Percentiles rank a stretch among this genome's conserved stretches.
These are phyloP conservation scores for Whitmania pigra DNA, from an alignment of 1,140 invertebrate genomes.

Conservation along the genomic window DNA sequence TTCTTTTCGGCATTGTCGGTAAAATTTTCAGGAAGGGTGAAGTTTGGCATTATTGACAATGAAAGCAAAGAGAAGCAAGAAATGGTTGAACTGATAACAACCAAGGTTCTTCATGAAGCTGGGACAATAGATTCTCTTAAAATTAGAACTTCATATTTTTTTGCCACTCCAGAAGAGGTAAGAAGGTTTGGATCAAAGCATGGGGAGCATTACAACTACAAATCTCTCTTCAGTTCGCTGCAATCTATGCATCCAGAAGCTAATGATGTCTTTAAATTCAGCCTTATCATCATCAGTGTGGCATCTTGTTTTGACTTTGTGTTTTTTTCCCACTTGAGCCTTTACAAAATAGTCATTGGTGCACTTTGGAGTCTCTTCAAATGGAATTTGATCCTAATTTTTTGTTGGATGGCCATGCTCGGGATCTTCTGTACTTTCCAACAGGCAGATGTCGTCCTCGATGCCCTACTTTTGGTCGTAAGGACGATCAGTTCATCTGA, in stretches of 20 bases:
- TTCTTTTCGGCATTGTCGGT: conserved; percentile 48
- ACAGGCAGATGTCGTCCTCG: conserved; percentile 31
- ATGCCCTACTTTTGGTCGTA: conserved; percentile 31
- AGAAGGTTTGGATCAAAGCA: conserved; percentile 40
- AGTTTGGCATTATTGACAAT: conserved; percentile 42
- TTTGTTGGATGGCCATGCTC: conserved; percentile 42
- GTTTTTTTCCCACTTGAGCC: conserved; percentile 34
- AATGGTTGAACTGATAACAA: conserved; percentile 25
- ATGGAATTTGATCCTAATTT: conserved; percentile 43
- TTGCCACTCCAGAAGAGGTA: conserved; percentile 43
- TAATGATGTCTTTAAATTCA: conserved; percentile 47
- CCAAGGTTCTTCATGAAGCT: conserved; percentile 1
- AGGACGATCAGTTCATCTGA: conserved; percentile 32
- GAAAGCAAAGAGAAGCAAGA: conserved; percentile 28
- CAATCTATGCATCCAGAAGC: conserved; percentile 45
- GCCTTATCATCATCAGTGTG: conserved; percentile 43
- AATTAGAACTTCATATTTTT: conserved; percentile 36
- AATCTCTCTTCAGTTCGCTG: conserved; percentile 43
- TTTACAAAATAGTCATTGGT: conserved; percentile 36
- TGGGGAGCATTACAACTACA: conserved; percentile 43
- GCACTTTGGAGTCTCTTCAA: conserved; percentile 41
- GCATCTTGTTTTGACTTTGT: conserved; percentile 42
- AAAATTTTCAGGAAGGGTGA: conserved; percentile 47
- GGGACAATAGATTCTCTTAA: no score
- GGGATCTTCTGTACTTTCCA: conserved; percentile 39